These are phyloP conservation scores for Coenonympha glycerion DNA, from an alignment of 2,888 invertebrate species.

Conservation along the genomic window DNA sequence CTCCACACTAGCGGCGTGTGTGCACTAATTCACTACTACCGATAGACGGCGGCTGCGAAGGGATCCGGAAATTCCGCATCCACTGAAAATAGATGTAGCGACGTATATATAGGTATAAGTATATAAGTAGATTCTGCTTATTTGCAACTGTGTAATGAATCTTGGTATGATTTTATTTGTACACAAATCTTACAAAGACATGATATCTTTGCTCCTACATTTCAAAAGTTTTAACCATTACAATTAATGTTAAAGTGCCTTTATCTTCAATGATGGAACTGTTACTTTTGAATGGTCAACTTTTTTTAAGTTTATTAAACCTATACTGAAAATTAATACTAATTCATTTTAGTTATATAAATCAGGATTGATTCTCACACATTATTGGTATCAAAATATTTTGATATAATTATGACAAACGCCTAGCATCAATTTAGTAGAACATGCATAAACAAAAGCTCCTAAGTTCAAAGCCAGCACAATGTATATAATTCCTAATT, in stretches of 20 bases:
- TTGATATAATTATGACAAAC: neutral
- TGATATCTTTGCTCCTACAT: no score
- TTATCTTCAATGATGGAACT: no score
- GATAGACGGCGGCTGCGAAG: conserved; percentile 44
- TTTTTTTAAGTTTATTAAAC: no score
- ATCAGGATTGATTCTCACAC: no score
- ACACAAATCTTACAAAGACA: no score
- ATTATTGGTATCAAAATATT: neutral
- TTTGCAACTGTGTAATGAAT: neutral
- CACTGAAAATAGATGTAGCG: conserved; percentile 14
- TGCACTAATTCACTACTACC: conserved; percentile 66
- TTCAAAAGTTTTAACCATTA: no score
- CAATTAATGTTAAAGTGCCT: no score
- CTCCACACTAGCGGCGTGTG: conserved; percentile 70
- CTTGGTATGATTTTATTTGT: no score
- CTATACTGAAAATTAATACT: no score
- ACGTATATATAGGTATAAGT: neutral
- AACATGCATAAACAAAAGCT: conserved; percentile 11
- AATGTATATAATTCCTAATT: conserved; percentile 56
- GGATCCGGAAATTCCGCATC: conserved; percentile 28
- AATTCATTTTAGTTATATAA: no score
- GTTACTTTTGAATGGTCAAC: no score
- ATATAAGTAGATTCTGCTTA: conserved; percentile 5
- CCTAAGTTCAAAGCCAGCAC: conserved; percentile 43
- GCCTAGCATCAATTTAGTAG: neutral